A percentile compares a stretch with the other conserved stretches of the same genome.
Conservation (phyloP, 2,888 invertebrate genomes). For the Tenthredo notha region DNA sequence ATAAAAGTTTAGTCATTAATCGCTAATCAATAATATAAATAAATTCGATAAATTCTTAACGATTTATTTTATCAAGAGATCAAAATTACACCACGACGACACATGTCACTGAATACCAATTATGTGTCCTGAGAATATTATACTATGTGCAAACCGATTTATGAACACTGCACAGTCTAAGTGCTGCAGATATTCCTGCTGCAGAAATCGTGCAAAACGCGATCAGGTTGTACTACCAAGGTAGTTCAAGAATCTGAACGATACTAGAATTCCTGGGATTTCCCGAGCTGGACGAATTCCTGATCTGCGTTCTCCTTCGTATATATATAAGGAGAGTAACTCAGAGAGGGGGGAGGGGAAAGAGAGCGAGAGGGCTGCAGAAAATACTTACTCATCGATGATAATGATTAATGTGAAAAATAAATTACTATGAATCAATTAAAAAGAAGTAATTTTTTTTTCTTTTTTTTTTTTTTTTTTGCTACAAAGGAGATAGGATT, state of each 20-base stretch:
- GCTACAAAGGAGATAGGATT: too few relatives aligned
- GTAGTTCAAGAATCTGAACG: background rate
- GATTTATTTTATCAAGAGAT: background rate
- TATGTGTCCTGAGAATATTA: background rate
- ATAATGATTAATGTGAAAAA: too few relatives aligned
- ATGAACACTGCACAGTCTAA: background rate
- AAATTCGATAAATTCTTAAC: background rate
- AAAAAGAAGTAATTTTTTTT: too few relatives aligned
- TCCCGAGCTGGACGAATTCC: background rate
- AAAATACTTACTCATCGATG: too few relatives aligned
- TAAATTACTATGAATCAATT: too few relatives aligned
- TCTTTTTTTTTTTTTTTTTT: too few relatives aligned
- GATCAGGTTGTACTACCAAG: background rate
- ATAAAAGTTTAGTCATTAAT: background rate
- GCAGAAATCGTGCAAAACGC: conserved; percentile 6
- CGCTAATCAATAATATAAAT: background rate
- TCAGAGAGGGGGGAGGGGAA: too few relatives aligned
- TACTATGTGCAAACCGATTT: conserved; percentile 1
- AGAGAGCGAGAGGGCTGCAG: too few relatives aligned
- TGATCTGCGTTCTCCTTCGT: background rate
- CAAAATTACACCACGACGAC: background rate
- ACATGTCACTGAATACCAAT: background rate
- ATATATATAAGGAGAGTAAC: too few relatives aligned
- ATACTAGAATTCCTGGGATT: background rate
- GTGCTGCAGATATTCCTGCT: background rate